Percentiles rank a stretch among this genome's conserved stretches.
These are phyloP conservation scores for Hirtodrosophila alboralis DNA, from an alignment of 2,888 invertebrate species.

Conservation along the genomic window DNA sequence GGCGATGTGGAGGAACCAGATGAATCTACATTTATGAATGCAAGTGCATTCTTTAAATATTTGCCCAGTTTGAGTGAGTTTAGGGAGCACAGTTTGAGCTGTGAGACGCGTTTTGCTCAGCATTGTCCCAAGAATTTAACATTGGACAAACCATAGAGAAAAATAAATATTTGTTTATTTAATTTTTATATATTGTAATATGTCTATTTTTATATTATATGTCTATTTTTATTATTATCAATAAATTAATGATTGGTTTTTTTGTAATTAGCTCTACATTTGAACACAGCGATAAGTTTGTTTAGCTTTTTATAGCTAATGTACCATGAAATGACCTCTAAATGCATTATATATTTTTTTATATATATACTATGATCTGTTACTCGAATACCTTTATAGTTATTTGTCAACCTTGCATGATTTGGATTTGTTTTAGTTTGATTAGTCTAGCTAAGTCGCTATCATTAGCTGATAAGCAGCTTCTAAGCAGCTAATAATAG, in stretches of 20 bases:
- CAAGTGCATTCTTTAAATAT: slow-evolving; percentile 86
- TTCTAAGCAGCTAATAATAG: not conserved
- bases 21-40: slow-evolving; percentile 53
- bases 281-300: slow-evolving; percentile 34
- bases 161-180: too few species aligned
- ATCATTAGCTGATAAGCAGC: slow-evolving; percentile 41
- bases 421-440: slow-evolving; percentile 16
- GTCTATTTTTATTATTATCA: slow-evolving; percentile 26
- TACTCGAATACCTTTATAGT: too few species aligned
- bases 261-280: slow-evolving; percentile 25
- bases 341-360: slow-evolving; percentile 22
- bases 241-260: slow-evolving; percentile 46
- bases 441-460: slow-evolving; percentile 4
- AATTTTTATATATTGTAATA: too few species aligned
- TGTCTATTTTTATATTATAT: too few species aligned
- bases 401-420: slow-evolving; percentile 8
- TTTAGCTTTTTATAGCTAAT: slow-evolving; percentile 35
- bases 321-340: slow-evolving; percentile 79
- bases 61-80: slow-evolving; percentile 87
- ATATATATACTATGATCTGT: slow-evolving; percentile 21
- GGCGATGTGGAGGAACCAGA: slow-evolving; percentile 66
- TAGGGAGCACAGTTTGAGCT: slow-evolving; percentile 86
- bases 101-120: slow-evolving; percentile 86
- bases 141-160: not conserved
- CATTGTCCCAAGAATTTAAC: slow-evolving; percentile 76